Conservation (phyloP, 2,888 invertebrate genomes). For the Escarpia spicata region DNA sequence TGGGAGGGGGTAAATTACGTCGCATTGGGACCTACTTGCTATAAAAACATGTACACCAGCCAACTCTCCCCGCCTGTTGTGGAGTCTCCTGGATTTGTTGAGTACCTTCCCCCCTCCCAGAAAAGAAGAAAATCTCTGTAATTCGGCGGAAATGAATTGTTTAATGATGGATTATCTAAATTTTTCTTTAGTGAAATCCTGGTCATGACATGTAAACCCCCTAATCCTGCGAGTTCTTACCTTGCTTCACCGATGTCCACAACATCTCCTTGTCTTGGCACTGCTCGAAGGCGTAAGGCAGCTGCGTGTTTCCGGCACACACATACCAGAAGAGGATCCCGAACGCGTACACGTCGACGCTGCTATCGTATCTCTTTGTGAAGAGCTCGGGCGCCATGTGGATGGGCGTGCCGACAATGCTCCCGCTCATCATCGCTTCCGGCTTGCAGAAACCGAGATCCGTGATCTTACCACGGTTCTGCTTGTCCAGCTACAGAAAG, state of each 20-base stretch:
- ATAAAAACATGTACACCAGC: too few species aligned
- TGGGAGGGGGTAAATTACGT: too few species aligned
- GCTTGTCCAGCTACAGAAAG: slow-evolving; percentile 72
- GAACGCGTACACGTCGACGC: slow-evolving; percentile 89
- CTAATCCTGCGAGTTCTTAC: slow-evolving; percentile 66
- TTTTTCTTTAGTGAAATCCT: too few species aligned
- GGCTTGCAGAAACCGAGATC: slow-evolving; percentile 91
- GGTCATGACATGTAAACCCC: too few species aligned
- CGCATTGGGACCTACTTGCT: too few species aligned
- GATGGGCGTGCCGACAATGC: slow-evolving; percentile 84
- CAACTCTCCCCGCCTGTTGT: too few species aligned
- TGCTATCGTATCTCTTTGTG: slow-evolving; percentile 75
- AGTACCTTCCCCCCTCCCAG: too few species aligned
- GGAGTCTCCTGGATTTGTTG: too few species aligned
- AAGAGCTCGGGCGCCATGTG: slow-evolving; percentile 92
- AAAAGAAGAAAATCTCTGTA: too few species aligned
- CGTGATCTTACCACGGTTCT: slow-evolving; percentile 81
- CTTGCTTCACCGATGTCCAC: slow-evolving; percentile 85
- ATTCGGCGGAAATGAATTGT: too few species aligned
- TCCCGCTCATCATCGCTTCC: slow-evolving; percentile 89
- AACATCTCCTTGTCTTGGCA: slow-evolving; percentile 87
- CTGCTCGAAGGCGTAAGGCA: slow-evolving; percentile 83
- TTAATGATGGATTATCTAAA: too few species aligned
- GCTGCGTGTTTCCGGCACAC: slow-evolving; percentile 79
- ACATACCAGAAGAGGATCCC: slow-evolving; percentile 91